Conservation (phyloP, 2,797 vertebrate genomes). For the Delichon dasypus region DNA sequence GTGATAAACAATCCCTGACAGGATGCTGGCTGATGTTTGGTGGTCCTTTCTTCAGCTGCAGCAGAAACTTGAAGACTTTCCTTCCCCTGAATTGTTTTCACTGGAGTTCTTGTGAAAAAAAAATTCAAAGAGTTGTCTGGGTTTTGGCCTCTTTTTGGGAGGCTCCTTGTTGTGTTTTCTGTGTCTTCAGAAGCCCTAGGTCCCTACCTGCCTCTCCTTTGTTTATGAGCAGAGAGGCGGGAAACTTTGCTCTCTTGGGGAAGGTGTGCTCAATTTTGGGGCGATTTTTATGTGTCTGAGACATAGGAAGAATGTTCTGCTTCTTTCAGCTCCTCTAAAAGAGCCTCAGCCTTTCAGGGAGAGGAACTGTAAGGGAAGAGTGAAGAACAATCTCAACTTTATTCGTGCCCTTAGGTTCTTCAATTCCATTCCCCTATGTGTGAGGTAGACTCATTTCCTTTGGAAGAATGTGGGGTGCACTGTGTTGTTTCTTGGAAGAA, state of each 20-base stretch:
- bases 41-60: neutral
- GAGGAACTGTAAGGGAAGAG: neutral
- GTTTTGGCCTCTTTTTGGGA: neutral
- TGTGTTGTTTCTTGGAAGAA: neutral
- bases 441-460: neutral
- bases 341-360: fast-evolving
- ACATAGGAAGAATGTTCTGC: neutral
- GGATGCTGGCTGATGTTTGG: neutral
- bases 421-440: neutral
- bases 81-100: neutral
- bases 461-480: neutral
- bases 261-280: neutral
- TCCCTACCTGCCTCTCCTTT: neutral
- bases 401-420: neutral
- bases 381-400: neutral
- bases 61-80: neutral
- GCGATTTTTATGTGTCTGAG: neutral
- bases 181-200: too few relatives aligned
- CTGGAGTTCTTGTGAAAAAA: neutral
- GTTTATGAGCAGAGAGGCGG: neutral
- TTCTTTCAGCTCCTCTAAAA: neutral
- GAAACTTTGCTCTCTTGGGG: too few relatives aligned
- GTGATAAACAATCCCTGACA: neutral
- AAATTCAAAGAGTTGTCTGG: neutral
- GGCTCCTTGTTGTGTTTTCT: neutral